These are phyloP conservation scores for Suricata suricatta DNA, from an alignment of 2,113 vertebrate species.

Conservation along the genomic window DNA sequence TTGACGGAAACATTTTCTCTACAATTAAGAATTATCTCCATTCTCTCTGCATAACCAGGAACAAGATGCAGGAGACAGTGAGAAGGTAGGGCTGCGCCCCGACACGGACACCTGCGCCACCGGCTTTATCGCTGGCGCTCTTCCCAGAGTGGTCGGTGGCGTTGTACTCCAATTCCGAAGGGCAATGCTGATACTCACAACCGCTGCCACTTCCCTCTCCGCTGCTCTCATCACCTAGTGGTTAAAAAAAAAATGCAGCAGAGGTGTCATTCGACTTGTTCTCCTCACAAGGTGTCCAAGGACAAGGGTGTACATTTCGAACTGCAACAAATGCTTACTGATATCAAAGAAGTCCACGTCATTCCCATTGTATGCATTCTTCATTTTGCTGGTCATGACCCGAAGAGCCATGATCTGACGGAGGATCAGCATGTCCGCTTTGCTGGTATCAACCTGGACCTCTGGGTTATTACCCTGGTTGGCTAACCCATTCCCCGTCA, in stretches of 20 bases:
- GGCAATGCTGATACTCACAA: constrained; percentile 89
- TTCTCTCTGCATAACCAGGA: constrained; percentile 85
- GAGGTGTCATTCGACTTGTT: not conserved
- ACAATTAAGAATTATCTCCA: constrained; percentile 87
- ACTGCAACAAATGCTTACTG: constrained; percentile 84
- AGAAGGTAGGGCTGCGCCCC: constrained; percentile 76
- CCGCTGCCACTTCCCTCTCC: constrained; percentile 95
- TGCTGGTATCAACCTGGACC: constrained; percentile 95
- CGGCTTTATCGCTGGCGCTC: constrained; percentile 76
- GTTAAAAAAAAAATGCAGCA: not conserved
- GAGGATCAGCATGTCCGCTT: constrained; percentile 93
- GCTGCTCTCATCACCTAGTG: constrained; percentile 90
- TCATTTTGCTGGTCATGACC: constrained; percentile 95
- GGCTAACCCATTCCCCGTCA: constrained; percentile 94
- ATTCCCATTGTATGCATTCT: constrained; percentile 93
- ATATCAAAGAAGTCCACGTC: constrained; percentile 91
- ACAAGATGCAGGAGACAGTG: constrained; percentile 79
- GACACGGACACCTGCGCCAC: constrained; percentile 60
- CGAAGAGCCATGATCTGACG: constrained; percentile 93
- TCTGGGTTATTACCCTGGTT: constrained; percentile 96
- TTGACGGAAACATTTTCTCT: constrained; percentile 79
- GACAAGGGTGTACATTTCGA: not conserved
- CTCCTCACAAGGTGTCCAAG: not conserved
- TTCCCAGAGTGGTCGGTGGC: constrained; percentile 82
- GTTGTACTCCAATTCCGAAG: constrained; percentile 90